A percentile compares a stretch with the other conserved stretches of the same genome.
These are phyloP conservation scores for Portunus trituberculatus DNA, from an alignment of 1,140 invertebrate species.

Conservation along the genomic window DNA sequence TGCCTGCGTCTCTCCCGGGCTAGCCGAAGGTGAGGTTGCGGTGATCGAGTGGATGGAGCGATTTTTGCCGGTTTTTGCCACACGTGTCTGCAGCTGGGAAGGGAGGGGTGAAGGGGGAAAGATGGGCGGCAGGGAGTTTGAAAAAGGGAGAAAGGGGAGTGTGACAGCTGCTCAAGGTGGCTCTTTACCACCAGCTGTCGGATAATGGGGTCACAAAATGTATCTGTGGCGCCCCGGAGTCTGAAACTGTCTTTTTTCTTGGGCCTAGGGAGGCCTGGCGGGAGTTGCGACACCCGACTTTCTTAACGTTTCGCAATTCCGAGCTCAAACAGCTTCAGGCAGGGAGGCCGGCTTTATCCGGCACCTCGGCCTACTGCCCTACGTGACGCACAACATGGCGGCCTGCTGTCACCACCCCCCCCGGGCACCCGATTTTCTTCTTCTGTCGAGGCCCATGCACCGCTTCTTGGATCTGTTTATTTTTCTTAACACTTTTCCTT, in stretches of 20 bases:
- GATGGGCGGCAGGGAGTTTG: neutral
- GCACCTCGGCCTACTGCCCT: neutral
- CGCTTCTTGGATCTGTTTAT: neutral
- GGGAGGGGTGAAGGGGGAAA: neutral
- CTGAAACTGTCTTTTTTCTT: neutral
- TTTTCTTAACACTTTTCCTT: neutral
- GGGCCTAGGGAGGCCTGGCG: neutral
- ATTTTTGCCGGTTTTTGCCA: slow-evolving; percentile 1
- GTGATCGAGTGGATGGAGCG: neutral
- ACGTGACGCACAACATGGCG: neutral
- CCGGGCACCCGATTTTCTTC: neutral
- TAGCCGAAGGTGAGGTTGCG: neutral
- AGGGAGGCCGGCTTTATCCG: neutral
- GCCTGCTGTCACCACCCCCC: neutral
- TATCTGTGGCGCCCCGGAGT: neutral
- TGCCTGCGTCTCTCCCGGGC: neutral
- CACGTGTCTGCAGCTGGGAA: neutral
- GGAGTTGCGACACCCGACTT: slow-evolving; percentile 8
- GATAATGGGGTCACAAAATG: slow-evolving; percentile 13
- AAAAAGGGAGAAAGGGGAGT: neutral
- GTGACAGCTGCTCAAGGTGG: slow-evolving; percentile 8
- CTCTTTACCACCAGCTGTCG: slow-evolving; percentile 7
- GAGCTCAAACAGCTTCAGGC: neutral
- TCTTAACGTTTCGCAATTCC: neutral
- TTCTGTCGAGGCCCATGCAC: neutral